Evolutionary conservation across 2,113 vertebrate species (phyloP).

Genomic region (Eonycteris spelaea): DNA sequence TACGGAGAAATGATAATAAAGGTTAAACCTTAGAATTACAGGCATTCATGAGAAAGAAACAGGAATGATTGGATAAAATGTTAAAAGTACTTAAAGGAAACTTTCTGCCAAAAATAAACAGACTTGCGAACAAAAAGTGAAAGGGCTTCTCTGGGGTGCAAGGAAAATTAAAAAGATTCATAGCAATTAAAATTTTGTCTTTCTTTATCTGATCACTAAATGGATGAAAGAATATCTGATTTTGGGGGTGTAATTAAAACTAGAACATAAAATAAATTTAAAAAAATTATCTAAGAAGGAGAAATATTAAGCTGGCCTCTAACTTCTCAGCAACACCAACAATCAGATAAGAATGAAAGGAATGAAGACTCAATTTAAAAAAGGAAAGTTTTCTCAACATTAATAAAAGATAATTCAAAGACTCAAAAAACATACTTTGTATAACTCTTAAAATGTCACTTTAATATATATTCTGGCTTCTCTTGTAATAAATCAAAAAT

Average conservation of each 20-base stretch:
- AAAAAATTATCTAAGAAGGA: not conserved
- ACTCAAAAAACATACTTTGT: not conserved
- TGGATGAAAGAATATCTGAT: not conserved
- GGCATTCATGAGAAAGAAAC: conserved; percentile 30
- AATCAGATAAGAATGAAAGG: not conserved
- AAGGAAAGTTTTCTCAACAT: not conserved
- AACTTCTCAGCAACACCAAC: not conserved
- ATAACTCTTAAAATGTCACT: not conserved
- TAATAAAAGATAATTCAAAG: not conserved
- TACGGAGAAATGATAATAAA: not conserved
- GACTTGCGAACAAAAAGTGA: not conserved
- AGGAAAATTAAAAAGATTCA: not conserved
- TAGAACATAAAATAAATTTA: not conserved
- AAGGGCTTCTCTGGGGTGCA: not conserved
- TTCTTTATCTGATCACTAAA: not conserved
- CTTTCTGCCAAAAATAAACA: not conserved
- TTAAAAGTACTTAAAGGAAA: conserved; percentile 8
- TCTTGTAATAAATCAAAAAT: not conserved
- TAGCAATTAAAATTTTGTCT: not conserved
- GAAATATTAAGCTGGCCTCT: not conserved
- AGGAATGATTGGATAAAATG: conserved; percentile 16
- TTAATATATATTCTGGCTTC: not conserved
- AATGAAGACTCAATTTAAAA: not conserved
- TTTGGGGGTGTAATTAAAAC: not conserved
- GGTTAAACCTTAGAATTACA: conserved; percentile 11